Base-by-base conservation (phyloP, 2,888 invertebrate species). In the Erebia palarica region DNA sequence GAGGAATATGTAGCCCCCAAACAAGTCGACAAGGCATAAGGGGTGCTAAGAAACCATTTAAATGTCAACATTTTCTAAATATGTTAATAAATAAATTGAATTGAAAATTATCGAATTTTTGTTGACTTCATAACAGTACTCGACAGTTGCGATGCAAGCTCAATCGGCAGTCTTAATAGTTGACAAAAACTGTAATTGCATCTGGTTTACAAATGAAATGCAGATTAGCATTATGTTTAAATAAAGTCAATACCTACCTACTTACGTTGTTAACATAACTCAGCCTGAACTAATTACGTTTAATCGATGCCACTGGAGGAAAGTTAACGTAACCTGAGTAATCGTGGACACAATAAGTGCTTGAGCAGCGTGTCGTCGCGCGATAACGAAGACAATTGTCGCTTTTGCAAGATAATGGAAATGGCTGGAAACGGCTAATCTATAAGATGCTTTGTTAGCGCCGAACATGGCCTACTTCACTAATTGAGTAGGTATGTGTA, bases 391-490 rank as follows among this genome's bases (percentile, higher is more conserved):
- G 75, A 73, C 80, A 83, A 83, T 83, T 81, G 83, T 79, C 77
- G 75, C 82, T 82, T 87, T 86, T 81, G 81, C 81, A 79, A 82
- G 87, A 86, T 86, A 86, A 86, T 83, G 73, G 77, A 77, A 79
- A 75, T 77, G 73, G 72, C 77, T 83, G 80, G 80, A 80, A 81
- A 75, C 77, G 77, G 78, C 78, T 84, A 82, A 83, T 84, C 81
- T 79, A 78, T 79, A 74, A 75, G 75, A 76, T 76, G 79, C 72
- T 73, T 51, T 69, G 75, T 72, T 73, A 75, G 71, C 73, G 75
- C 77, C 75, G 75, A 75, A 76, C 78, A 80, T 82, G 71, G 73
- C 83, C 86, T 77, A 86, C 75, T 81, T 85, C 73, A 73, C 76
- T 82, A 84, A 82, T 82, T 78, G 81, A 76, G 75, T 78, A 18